Evolutionary conservation across 2,888 invertebrate genomes (phyloP).

Genomic region (Schrankia costaestrigalis): DNA sequence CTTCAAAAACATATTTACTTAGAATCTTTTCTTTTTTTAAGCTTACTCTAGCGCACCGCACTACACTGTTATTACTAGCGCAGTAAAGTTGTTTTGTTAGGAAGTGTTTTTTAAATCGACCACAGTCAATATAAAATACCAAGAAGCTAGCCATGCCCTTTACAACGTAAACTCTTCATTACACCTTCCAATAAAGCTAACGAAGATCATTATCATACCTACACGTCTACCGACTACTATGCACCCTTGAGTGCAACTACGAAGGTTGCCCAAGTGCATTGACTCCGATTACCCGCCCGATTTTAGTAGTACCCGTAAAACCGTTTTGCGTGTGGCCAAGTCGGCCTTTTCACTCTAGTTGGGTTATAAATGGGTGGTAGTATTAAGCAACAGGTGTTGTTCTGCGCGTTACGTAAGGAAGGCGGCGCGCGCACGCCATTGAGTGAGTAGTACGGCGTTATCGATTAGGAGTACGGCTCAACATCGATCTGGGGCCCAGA

Average conservation of each 20-base stretch:
- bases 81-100: neutral
- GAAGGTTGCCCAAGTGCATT: slow-evolving; percentile 77
- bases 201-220: slow-evolving; percentile 72
- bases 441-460: slow-evolving; percentile 67
- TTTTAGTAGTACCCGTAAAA: slow-evolving; percentile 32
- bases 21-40: too few species aligned
- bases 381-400: slow-evolving; percentile 72
- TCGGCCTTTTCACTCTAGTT: slow-evolving; percentile 41
- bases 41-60: too few species aligned
- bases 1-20: too few species aligned
- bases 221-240: slow-evolving; percentile 60
- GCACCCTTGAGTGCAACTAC: slow-evolving; percentile 77
- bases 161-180: slow-evolving; percentile 37
- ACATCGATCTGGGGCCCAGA: slow-evolving; percentile 60
- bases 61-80: slow-evolving; percentile 8
- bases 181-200: slow-evolving; percentile 54
- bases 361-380: slow-evolving; percentile 70
- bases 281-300: slow-evolving; percentile 61
- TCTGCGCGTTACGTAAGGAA: slow-evolving; percentile 73
- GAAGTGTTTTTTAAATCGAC: neutral
- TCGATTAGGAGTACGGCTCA: slow-evolving; percentile 67
- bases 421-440: slow-evolving; percentile 75
- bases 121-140: slow-evolving; percentile 6
- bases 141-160: slow-evolving; percentile 22
- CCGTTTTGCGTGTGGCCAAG: slow-evolving; percentile 25